Conservation (phyloP, 2,888 invertebrate genomes). For the Drosophila demipolita region DNA sequence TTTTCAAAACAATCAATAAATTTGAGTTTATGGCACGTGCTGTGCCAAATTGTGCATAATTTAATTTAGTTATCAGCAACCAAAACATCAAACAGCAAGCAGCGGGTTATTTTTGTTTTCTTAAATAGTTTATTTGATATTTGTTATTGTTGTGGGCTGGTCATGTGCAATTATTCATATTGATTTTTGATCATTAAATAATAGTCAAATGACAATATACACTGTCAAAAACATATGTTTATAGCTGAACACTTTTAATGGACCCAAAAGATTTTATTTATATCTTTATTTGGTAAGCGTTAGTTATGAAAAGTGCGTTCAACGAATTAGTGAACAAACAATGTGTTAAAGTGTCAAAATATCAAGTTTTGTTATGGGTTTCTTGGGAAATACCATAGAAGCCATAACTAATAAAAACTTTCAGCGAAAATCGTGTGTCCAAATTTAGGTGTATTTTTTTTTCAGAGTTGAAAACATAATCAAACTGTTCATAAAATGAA, state of each 20-base stretch:
- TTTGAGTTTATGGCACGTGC: constrained; percentile 64
- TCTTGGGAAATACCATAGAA: neutral
- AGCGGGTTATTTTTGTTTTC: neutral
- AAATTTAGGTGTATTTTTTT: neutral
- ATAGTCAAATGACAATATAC: neutral
- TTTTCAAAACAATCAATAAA: constrained; percentile 78
- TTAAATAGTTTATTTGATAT: neutral
- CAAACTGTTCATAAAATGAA: neutral
- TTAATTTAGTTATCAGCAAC: constrained; percentile 55
- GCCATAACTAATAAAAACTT: neutral
- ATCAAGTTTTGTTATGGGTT: neutral
- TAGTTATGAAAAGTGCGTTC: neutral
- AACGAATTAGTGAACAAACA: too few species aligned
- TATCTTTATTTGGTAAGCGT: neutral
- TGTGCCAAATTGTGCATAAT: constrained; percentile 64
- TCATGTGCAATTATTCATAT: constrained; percentile 38
- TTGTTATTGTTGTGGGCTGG: neutral
- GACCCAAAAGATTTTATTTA: neutral
- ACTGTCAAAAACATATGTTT: neutral
- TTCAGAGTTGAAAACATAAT: neutral
- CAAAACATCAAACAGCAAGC: constrained; percentile 16
- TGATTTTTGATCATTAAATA: constrained; percentile 6
- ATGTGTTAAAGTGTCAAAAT: neutral
- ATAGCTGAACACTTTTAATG: neutral
- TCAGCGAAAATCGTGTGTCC: neutral